Evolutionary conservation across 1,140 invertebrate genomes (phyloP), one percentile per base, ranked within the genome.

Genomic region (Scaptomyza pallida): DNA sequence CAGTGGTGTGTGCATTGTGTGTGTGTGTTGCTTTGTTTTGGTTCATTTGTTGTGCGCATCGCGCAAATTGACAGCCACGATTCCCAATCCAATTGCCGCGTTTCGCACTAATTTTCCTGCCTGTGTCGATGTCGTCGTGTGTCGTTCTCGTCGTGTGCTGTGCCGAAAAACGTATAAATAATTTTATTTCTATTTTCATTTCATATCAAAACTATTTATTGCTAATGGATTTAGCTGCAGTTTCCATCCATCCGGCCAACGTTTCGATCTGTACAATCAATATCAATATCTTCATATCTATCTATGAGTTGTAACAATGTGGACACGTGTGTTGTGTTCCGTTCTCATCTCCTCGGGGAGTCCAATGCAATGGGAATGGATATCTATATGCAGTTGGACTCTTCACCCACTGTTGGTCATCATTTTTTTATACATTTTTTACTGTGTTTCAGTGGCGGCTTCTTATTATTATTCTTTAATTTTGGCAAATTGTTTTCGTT

Each of bases 401-500:
- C 9, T 35, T 10, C 26, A 30, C 26, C 26, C 26, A 30, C 21
- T 47, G 56, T 48, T 74, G 48, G 40, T 56, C 41, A 35, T 55
- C 47, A 23, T 43, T 23, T 44, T 30, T 6, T 9, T 9, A 30
- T n/a, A 9, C 3, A 5, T 23, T 23, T 23, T 23, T 26, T 30
- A 9, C 8, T 9, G 8, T 13, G 17, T 23, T 26, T 26, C 41
- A 21, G 19, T 55, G 75, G 45, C 64, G 57, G 43, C 82, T 67
- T 85, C 60, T 89, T 89, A 86, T 89, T 89, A 86, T 89, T 89
- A 82, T 89, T 89, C 80, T 89, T 89, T 89, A 78, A 89, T 89
- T 89, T 89, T 69, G 67, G 62, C 85, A 89, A 89, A 89, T 85
- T 89, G 86, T 89, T 89, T 89, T 89, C 86, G 70, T 89, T 89